Conservation (phyloP, 1,140 invertebrate species). For the Philopotamus ludificatus region DNA sequence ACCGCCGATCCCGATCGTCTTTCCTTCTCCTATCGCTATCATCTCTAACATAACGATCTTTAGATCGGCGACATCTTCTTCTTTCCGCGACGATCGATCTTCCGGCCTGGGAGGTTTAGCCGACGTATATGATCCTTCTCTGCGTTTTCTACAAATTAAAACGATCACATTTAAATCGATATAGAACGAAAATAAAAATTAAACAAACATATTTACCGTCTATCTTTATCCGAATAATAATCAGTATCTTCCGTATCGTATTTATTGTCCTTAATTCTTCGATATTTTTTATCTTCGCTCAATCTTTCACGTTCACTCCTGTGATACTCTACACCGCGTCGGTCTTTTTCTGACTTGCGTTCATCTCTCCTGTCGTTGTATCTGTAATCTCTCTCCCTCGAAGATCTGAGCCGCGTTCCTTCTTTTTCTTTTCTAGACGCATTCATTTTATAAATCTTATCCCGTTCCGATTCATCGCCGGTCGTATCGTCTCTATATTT, state of each 20-base stretch:
- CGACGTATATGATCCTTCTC: slow-evolving; percentile 52
- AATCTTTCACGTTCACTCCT: slow-evolving; percentile 42
- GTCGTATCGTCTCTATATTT: slow-evolving; percentile 45
- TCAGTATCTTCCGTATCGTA: slow-evolving; percentile 57
- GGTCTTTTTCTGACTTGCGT: slow-evolving; percentile 46
- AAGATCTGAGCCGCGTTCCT: slow-evolving; percentile 46
- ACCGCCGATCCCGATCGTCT: slow-evolving; percentile 45
- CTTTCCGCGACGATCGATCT: slow-evolving; percentile 39
- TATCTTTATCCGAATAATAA: slow-evolving; percentile 53
- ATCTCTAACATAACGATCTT: slow-evolving; percentile 44
- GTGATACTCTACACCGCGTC: slow-evolving; percentile 42
- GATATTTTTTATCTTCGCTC: slow-evolving; percentile 40
- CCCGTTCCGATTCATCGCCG: slow-evolving; percentile 52
- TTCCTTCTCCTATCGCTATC: slow-evolving; percentile 50
- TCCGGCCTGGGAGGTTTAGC: slow-evolving; percentile 50
- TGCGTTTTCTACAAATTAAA: slow-evolving; percentile 43
- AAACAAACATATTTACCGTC: slow-evolving; percentile 32
- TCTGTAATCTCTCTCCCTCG: slow-evolving; percentile 47
- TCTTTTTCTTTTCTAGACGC: slow-evolving; percentile 50
- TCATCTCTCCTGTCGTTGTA: slow-evolving; percentile 45
- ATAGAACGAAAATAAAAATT: slow-evolving; percentile 43
- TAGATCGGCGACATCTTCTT: slow-evolving; percentile 38
- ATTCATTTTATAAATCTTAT: slow-evolving; percentile 46
- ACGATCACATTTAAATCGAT: background rate
- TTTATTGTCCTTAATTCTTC: slow-evolving; percentile 43